phyloP scores from a whole-genome alignment of 2,113 vertebrate species.

The Fulmarus glacialis region DNA sequence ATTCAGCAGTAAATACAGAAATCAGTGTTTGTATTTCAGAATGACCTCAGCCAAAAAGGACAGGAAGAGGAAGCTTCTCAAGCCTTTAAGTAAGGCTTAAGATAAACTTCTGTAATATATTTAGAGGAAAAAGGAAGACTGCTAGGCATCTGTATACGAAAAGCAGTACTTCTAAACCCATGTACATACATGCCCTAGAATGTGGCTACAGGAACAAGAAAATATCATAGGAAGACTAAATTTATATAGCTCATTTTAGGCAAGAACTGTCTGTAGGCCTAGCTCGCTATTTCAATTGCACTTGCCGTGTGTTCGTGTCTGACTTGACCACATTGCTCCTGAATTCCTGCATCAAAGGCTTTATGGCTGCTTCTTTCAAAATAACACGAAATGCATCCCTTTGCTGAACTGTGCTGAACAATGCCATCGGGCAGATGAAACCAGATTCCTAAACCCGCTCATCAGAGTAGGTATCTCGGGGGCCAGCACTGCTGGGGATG shows the following conservation, averaged over 20 bases:
- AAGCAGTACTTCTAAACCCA: not conserved
- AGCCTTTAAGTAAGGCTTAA: not conserved
- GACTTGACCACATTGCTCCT: not conserved
- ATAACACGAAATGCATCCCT: not conserved
- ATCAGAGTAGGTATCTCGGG: not conserved
- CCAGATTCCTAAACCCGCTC: not conserved
- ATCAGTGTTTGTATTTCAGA: not conserved
- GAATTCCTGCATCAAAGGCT: not conserved
- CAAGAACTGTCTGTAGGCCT: not conserved
- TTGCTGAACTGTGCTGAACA: not conserved
- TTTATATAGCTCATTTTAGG: not conserved
- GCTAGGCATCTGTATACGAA: not conserved
- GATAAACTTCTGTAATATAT: not conserved
- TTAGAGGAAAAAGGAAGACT: not conserved
- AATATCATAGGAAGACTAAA: not conserved
- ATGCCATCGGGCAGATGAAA: not conserved
- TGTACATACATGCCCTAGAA: not conserved
- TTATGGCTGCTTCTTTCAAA: not conserved
- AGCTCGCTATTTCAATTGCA: not conserved
- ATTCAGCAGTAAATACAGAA: not conserved
- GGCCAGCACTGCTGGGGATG: not conserved
- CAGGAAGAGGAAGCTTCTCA: not conserved
- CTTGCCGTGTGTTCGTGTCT: not conserved
- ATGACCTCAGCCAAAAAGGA: not conserved
- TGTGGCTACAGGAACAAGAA: not conserved